Conservation (phyloP, 2,888 invertebrate genomes). For the Idaea dimidiata region DNA sequence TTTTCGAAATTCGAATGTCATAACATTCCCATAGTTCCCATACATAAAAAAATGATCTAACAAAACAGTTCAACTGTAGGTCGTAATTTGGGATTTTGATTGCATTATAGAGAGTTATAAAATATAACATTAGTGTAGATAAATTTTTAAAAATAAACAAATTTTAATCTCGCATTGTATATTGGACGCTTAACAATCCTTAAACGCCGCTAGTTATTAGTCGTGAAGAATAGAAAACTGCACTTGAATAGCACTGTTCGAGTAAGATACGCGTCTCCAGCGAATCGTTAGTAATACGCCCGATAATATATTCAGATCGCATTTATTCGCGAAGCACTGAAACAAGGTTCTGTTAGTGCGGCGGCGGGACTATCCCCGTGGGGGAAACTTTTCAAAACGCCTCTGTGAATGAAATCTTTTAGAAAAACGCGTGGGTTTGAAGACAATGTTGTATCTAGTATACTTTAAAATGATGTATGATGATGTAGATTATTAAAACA, state of each 20-base stretch:
- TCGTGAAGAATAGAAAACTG: constrained; percentile 57
- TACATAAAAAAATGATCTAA: no score
- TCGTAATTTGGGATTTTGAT: no score
- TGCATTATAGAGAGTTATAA: no score
- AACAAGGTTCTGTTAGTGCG: constrained; percentile 67
- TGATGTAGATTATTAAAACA: no score
- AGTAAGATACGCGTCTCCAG: constrained; percentile 65
- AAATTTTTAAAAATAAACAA: no score
- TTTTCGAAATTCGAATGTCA: no score
- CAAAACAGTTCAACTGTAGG: no score
- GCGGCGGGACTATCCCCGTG: constrained; percentile 58
- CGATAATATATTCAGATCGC: constrained; percentile 76
- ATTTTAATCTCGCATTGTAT: no score
- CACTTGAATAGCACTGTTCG: constrained; percentile 60
- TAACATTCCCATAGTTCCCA: no score
- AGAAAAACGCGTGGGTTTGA: constrained; percentile 25
- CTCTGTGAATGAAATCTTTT: constrained; percentile 34
- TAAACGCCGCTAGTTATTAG: constrained; percentile 33
- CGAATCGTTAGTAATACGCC: constrained; percentile 71
- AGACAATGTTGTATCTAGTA: constrained; percentile 23
- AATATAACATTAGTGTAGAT: no score
- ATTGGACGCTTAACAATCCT: background rate
- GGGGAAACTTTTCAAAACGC: constrained; percentile 53
- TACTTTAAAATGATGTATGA: background rate
- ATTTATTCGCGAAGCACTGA: constrained; percentile 68